These are phyloP conservation scores for Ceratothoa steindachneri DNA, from an alignment of 2,888 invertebrate species.

Conservation along the genomic window DNA sequence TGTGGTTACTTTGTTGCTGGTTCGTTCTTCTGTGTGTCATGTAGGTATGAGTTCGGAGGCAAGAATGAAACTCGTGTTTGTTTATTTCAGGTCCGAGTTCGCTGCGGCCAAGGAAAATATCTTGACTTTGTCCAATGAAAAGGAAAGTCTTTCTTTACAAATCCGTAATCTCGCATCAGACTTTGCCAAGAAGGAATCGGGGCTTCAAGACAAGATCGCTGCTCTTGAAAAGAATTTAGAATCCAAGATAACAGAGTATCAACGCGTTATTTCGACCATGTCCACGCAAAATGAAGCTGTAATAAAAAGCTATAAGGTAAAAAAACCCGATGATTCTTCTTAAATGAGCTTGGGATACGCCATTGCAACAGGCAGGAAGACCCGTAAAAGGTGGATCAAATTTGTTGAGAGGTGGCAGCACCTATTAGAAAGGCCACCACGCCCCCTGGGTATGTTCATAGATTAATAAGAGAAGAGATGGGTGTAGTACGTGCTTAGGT, in stretches of 20 bases:
- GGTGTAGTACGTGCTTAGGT: no score
- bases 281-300: conserved; percentile 37
- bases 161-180: conserved; percentile 13
- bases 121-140: conserved; percentile 31
- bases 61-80: no score
- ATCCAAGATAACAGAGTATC: conserved; percentile 26
- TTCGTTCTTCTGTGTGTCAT: no score
- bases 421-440: no score
- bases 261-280: conserved; percentile 33
- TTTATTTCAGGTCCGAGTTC: conserved; percentile 37
- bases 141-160: conserved; percentile 29
- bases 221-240: conserved; percentile 31
- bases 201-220: conserved; percentile 18
- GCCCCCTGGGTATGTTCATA: no score
- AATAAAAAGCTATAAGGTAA: conserved; percentile 34
- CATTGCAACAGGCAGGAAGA: no score
- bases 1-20: no score
- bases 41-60: no score
- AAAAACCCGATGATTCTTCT: background rate
- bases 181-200: conserved; percentile 12
- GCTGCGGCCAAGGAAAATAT: conserved; percentile 34
- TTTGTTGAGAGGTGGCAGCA: no score
- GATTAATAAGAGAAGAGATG: no score
- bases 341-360: no score
- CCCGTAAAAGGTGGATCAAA: no score